These are phyloP conservation scores for Molothrus aeneus DNA, from an alignment of 2,797 vertebrate genomes.

Conservation along the genomic window DNA sequence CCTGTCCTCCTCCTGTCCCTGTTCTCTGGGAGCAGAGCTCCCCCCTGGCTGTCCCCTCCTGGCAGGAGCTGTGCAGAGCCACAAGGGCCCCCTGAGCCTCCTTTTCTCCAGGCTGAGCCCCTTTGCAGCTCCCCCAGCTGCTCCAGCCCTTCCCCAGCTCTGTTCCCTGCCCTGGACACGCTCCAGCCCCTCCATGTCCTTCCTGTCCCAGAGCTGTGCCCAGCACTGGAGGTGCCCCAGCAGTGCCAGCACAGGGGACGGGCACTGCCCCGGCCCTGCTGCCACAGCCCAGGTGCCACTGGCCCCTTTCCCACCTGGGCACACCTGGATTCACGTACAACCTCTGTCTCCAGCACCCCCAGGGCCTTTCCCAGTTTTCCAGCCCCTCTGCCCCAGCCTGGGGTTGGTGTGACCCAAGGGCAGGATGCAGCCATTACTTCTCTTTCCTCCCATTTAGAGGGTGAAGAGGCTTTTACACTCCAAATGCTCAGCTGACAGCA, in stretches of 20 bases:
- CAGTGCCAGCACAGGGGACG: background rate
- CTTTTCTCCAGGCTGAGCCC: background rate
- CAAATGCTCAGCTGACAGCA: background rate
- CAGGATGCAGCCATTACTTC: background rate
- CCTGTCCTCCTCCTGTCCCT: background rate
- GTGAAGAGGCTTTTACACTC: background rate
- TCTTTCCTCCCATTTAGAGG: background rate
- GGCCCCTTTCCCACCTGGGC: background rate
- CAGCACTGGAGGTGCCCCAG: background rate
- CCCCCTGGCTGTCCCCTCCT: background rate
- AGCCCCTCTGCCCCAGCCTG: background rate
- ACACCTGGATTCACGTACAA: background rate
- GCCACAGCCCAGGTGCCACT: background rate
- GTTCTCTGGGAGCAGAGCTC: background rate
- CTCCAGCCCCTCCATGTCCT: background rate
- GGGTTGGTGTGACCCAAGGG: background rate
- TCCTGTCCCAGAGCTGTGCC: background rate
- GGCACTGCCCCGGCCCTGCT: background rate
- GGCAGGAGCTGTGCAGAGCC: background rate
- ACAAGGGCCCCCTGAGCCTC: background rate
- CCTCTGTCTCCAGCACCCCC: background rate
- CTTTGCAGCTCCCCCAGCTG: background rate
- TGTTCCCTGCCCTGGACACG: accelerated
- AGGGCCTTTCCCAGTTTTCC: background rate
- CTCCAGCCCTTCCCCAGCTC: background rate